Evolutionary conservation across 2,888 invertebrate species (phyloP).

Genomic region (Patella ulyssiponensis): DNA sequence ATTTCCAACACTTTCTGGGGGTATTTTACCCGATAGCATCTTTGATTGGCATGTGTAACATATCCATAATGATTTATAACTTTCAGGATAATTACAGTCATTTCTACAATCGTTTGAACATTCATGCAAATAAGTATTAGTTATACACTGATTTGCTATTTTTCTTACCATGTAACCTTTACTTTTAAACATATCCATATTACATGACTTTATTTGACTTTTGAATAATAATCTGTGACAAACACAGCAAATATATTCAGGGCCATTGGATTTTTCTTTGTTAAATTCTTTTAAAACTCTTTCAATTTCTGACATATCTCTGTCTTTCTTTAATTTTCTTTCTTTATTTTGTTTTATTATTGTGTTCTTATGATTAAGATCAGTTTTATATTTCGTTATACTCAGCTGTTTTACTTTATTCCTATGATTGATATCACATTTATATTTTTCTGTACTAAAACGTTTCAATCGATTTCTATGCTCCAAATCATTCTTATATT

Average conservation of each 20-base stretch:
- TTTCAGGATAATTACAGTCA: neutral
- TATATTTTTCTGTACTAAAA: too few relatives aligned
- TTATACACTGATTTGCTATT: neutral
- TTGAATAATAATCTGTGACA: neutral
- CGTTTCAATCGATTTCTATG: too few relatives aligned
- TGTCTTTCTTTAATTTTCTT: neutral
- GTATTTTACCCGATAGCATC: neutral
- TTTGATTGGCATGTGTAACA: neutral
- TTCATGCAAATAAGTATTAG: neutral
- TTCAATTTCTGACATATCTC: neutral
- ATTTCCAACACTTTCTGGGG: neutral
- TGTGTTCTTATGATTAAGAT: too few relatives aligned
- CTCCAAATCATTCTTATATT: too few relatives aligned
- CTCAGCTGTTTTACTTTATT: too few relatives aligned
- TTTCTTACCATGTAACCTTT: neutral
- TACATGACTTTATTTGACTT: neutral
- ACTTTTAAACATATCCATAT: neutral
- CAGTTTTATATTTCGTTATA: too few relatives aligned
- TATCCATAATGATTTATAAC: conserved; percentile 2
- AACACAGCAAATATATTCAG: conserved; percentile 7
- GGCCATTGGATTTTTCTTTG: neutral
- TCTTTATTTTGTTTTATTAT: neutral
- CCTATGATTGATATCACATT: too few relatives aligned
- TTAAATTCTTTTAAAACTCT: too few relatives aligned
- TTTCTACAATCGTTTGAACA: neutral